Evolutionary conservation across 2,797 vertebrate species (phyloP), one percentile per base, ranked within the genome.

Genomic region (Acanthurus leucopareius): DNA sequence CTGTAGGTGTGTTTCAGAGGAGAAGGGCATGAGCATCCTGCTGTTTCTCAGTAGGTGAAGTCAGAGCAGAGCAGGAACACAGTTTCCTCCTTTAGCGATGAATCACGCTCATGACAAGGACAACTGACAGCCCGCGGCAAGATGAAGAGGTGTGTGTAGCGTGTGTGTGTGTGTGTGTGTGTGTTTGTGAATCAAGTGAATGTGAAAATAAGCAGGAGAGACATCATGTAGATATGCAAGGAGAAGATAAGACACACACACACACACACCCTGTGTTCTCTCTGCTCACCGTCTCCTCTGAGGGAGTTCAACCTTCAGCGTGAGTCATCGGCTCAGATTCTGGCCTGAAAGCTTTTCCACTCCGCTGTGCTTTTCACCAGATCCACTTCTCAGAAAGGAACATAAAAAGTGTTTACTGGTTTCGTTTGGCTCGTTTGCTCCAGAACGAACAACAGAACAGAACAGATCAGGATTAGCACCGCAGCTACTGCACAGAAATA

Each of bases 61-160:
- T 58, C 70, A 79, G 69, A 76, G 25, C 70, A 76, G 59, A 22
- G 49, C 56, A 68, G n/a, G 68, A n/a, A 60, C 70, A 72, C 70
- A 38, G 25, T 73, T 75, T 78, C 74, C 32, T 75, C 25, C 44
- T 69, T 58, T 13, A 73, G 71, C 68, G n/a, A 71, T 81, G 83
- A 83, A 83, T 86, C 83, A 76, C 38, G 22, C 20, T 73, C 44
- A 22, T 71, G 80, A 85, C 83, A 79, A 72, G 78, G 86, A 78
- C 80, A 35, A 76, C 67, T 56, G 73, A 73, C 69, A 61, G 72
- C 81, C 81, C 53, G 59, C 57, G 16, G 81, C 71, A 64, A 71
- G 52, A 75, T 64, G 14, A 51, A 70, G 54, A 66, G 19, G 48
- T 44, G 65, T 59, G 69, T 65, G 57, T 62, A n/a, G 60, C 59